Evolutionary conservation across 2,888 invertebrate species (phyloP).

Genomic region (Trissolcus brochymenae): DNA sequence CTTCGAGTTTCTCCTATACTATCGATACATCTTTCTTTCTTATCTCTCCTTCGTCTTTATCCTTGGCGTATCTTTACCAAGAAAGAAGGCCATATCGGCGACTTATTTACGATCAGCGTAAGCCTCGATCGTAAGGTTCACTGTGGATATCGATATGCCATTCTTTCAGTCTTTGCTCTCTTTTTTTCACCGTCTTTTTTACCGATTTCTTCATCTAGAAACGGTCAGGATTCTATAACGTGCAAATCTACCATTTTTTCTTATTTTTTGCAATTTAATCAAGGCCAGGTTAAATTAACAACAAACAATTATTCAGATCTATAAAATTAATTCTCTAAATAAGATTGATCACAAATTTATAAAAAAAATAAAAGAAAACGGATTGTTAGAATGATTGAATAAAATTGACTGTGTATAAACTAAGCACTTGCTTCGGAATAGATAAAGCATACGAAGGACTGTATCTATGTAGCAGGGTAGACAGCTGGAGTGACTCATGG

Average conservation of each 20-base stretch:
- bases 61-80: slow-evolving; percentile 65
- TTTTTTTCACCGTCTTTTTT: slow-evolving; percentile 40
- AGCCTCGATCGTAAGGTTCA: slow-evolving; percentile 68
- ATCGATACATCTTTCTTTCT: slow-evolving; percentile 64
- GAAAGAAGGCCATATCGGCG: slow-evolving; percentile 67
- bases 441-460: slow-evolving; percentile 72
- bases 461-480: slow-evolving; percentile 71
- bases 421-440: slow-evolving; percentile 51
- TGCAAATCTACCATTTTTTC: slow-evolving; percentile 49
- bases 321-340: too few species aligned
- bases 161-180: slow-evolving; percentile 43
- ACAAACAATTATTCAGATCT: too few species aligned
- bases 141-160: slow-evolving; percentile 64
- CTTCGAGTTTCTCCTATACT: slow-evolving; percentile 58
- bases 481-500: slow-evolving; percentile 76
- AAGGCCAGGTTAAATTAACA: too few species aligned
- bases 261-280: slow-evolving; percentile 44
- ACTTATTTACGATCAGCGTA: slow-evolving; percentile 72
- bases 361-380: not conserved
- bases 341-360: too few species aligned
- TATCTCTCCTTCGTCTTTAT: slow-evolving; percentile 61
- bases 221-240: slow-evolving; percentile 40
- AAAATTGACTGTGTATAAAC: slow-evolving; percentile 12
- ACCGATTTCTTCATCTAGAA: slow-evolving; percentile 57
- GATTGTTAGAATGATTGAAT: slow-evolving; percentile 13